Percentiles rank a stretch among this genome's conserved stretches.
These are phyloP conservation scores for Miichthys miiuy DNA, from an alignment of 2,797 vertebrate genomes.

Conservation along the genomic window DNA sequence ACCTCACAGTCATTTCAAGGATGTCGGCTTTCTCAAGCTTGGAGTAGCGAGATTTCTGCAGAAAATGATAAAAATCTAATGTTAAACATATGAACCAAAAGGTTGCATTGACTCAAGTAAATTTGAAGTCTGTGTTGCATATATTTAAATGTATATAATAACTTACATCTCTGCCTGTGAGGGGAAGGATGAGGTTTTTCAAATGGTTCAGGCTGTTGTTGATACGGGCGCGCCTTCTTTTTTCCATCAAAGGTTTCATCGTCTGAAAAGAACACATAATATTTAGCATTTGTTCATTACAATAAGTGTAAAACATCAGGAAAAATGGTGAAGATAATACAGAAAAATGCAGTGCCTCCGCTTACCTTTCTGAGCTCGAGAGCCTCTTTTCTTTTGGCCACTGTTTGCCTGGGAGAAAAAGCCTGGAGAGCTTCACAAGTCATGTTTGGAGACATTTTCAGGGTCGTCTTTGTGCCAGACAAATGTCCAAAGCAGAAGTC, in stretches of 20 bases:
- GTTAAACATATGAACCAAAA: slow-evolving; percentile 25
- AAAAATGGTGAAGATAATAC: neutral
- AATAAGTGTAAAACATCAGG: neutral
- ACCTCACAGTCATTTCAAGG: slow-evolving; percentile 92
- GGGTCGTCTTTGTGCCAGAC: slow-evolving; percentile 30
- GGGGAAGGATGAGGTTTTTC: slow-evolving; percentile 89
- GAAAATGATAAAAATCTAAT: slow-evolving; percentile 4
- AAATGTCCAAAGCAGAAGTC: slow-evolving; percentile 32
- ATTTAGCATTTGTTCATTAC: slow-evolving; percentile 38
- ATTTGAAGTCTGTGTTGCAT: fast-evolving
- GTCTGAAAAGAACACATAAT: slow-evolving; percentile 76
- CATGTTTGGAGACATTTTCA: slow-evolving; percentile 80
- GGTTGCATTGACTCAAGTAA: fast-evolving
- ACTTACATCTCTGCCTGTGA: slow-evolving; percentile 89
- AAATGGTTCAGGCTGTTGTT: slow-evolving; percentile 89
- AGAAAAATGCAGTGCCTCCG: neutral
- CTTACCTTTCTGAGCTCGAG: slow-evolving; percentile 90
- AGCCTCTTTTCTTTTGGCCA: slow-evolving; percentile 84
- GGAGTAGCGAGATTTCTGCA: slow-evolving; percentile 86
- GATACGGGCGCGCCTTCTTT: slow-evolving; percentile 90
- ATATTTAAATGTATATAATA: neutral
- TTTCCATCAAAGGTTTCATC: slow-evolving; percentile 90
- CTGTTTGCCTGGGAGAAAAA: slow-evolving; percentile 72
- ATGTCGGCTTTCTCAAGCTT: slow-evolving; percentile 94
- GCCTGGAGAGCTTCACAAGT: slow-evolving; percentile 57